Percentiles rank a stretch among this genome's conserved stretches.
Conservation (phyloP, 2,888 invertebrate species). For the Candidula unifasciata region DNA sequence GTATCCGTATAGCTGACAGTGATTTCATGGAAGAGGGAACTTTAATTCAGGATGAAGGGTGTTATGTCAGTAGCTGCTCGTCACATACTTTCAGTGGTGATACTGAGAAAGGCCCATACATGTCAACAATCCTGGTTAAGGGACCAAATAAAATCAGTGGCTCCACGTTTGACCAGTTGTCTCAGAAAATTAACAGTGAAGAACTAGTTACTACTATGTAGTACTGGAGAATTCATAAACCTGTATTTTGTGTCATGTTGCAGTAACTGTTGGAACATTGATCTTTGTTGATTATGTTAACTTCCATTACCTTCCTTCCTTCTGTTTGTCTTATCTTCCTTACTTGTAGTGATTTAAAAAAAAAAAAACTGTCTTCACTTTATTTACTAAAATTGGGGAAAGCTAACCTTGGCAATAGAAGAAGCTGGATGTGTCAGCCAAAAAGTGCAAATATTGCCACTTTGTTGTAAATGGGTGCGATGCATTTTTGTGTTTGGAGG, state of each 20-base stretch:
- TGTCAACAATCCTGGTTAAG: conserved; percentile 44
- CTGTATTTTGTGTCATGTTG: not conserved
- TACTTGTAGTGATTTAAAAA: no score
- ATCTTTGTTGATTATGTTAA: not conserved
- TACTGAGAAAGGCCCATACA: conserved; percentile 18
- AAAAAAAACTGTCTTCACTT: not conserved
- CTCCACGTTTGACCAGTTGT: not conserved
- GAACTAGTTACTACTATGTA: conserved; percentile 56
- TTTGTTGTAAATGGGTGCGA: no score
- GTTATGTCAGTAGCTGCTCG: conserved; percentile 18
- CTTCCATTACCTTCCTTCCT: not conserved
- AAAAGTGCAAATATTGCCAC: no score
- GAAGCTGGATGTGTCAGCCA: no score
- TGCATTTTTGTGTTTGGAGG: no score
- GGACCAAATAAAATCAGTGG: conserved; percentile 28
- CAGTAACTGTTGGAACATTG: not conserved
- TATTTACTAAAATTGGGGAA: not conserved
- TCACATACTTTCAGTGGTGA: conserved; percentile 15
- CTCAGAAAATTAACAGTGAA: conserved; percentile 53
- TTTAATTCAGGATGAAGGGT: conserved; percentile 10
- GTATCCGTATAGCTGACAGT: conserved; percentile 56
- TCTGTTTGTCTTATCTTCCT: not conserved
- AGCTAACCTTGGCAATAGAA: no score
- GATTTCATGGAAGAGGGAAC: conserved; percentile 54
- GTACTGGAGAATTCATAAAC: not conserved